Evolutionary conservation across 2,888 invertebrate species (phyloP).

Genomic region (Thera obeliscata): DNA sequence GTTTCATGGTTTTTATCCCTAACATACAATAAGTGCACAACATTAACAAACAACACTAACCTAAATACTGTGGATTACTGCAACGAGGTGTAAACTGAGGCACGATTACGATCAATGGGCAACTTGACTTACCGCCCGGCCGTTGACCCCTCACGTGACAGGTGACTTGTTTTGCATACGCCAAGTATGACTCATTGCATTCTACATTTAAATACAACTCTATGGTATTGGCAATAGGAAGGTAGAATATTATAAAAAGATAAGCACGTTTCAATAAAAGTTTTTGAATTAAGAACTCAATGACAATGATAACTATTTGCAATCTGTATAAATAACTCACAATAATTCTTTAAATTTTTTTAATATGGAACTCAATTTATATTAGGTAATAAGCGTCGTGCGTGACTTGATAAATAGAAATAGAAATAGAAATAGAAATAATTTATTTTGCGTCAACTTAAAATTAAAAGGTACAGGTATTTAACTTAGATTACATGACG

Average conservation of each 20-base stretch:
- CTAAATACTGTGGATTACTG: constrained; percentile 12
- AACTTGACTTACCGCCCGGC: constrained; percentile 30
- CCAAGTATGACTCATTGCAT: constrained; percentile 35
- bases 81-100: constrained; percentile 16
- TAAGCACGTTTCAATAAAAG: not conserved
- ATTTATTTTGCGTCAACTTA: too few species aligned
- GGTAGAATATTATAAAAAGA: constrained; percentile 4
- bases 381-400: constrained; percentile 8
- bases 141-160: constrained; percentile 40
- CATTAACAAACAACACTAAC: not conserved
- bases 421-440: too few species aligned
- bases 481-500: too few species aligned
- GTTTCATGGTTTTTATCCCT: too few species aligned
- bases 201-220: constrained; percentile 8
- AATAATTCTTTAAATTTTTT: not conserved
- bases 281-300: not conserved
- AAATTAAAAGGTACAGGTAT: too few species aligned
- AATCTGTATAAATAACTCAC: not conserved
- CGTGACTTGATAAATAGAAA: constrained; percentile 17
- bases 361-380: not conserved
- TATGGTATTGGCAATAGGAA: not conserved
- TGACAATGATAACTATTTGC: not conserved
- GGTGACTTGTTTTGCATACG: constrained; percentile 39
- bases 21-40: not conserved
- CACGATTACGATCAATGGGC: constrained; percentile 31